phyloP scores from a whole-genome alignment of 2,797 vertebrate genomes.

The Centropyge bicolor region DNA sequence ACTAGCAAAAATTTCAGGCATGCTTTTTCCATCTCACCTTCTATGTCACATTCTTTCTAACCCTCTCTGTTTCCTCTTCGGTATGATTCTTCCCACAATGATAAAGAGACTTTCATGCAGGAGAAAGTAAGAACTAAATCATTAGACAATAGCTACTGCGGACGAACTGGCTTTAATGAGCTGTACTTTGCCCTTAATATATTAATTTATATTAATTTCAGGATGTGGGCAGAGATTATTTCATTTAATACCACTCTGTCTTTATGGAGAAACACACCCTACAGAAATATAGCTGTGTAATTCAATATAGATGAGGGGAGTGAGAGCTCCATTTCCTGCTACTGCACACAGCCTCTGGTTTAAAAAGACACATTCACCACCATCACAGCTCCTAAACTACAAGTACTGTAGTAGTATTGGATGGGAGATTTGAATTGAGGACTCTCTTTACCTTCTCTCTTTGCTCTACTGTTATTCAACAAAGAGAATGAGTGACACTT shows the following conservation, averaged over 20 bases:
- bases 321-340: constrained; percentile 31
- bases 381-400: constrained; percentile 50
- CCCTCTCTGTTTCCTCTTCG: not conserved
- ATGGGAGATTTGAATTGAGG: not conserved
- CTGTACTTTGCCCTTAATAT: not conserved
- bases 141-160: not conserved
- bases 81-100: not conserved
- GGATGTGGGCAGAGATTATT: not conserved
- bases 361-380: constrained; percentile 51
- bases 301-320: constrained; percentile 30
- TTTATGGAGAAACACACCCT: constrained; percentile 10
- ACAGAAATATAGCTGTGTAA: constrained; percentile 19
- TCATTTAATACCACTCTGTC: not conserved
- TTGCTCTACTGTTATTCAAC: not conserved
- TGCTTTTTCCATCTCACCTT: not conserved
- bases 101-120: not conserved
- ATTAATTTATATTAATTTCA: not conserved
- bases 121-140: not conserved
- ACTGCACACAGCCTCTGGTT: not conserved
- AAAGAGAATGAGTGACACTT: not conserved
- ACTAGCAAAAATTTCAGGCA: not conserved
- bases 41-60: not conserved
- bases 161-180: not conserved
- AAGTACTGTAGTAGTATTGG: too few relatives aligned
- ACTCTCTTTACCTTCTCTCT: not conserved